These are phyloP conservation scores for Leptocoma aspasia DNA, from an alignment of 2,113 vertebrate species.

Conservation along the genomic window DNA sequence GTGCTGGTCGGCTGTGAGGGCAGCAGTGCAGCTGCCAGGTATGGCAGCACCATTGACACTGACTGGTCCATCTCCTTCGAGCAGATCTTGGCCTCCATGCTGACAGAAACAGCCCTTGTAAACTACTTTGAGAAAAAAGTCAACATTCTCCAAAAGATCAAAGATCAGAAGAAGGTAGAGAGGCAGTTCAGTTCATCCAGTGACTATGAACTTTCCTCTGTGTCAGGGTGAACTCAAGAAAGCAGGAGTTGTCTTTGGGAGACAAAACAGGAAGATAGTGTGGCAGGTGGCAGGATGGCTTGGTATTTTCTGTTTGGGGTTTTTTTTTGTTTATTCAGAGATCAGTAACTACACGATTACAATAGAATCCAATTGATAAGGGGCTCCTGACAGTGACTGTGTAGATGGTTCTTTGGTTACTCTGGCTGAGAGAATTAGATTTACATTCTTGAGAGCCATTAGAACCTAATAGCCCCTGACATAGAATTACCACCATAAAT, in stretches of 20 bases:
- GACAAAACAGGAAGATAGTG: not conserved
- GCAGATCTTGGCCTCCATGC: constrained; percentile 93
- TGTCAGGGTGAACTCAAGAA: constrained; percentile 71
- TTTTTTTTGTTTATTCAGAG: not conserved
- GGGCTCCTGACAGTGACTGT: constrained; percentile 49
- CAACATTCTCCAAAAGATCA: constrained; percentile 84
- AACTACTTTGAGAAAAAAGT: constrained; percentile 92
- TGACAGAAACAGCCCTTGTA: constrained; percentile 90
- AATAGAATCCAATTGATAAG: constrained; percentile 31
- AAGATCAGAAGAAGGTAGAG: constrained; percentile 84
- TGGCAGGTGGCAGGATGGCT: constrained; percentile 45
- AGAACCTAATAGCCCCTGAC: constrained; percentile 29
- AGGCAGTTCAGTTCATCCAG: constrained; percentile 89
- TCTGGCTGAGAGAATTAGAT: constrained; percentile 30
- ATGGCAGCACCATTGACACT: constrained; percentile 77
- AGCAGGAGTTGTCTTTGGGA: not conserved
- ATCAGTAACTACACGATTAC: constrained; percentile 39
- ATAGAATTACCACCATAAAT: constrained; percentile 35
- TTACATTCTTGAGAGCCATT: constrained; percentile 29
- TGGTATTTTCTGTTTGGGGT: constrained; percentile 7
- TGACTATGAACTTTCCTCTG: constrained; percentile 82
- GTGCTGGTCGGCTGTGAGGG: constrained; percentile 82
- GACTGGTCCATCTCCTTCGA: constrained; percentile 97
- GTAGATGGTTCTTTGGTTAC: constrained; percentile 35
- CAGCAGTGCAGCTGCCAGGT: constrained; percentile 50